phyloP scores from a whole-genome alignment of 2,888 invertebrate genomes.

The Pseudolycoriella hygida region DNA sequence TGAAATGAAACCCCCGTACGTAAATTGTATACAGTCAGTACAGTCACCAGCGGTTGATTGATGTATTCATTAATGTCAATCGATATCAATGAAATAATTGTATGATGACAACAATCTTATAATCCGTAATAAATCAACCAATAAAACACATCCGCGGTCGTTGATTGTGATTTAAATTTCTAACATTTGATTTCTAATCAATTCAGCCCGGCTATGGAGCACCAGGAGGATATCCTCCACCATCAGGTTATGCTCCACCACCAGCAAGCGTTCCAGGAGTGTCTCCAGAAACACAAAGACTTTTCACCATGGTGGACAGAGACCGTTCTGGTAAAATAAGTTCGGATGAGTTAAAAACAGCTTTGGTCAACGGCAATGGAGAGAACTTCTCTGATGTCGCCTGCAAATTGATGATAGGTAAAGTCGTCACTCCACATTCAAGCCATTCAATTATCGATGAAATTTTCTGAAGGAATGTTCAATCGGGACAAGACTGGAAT shows the following conservation, averaged over 20 bases:
- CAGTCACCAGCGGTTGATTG: too few relatives aligned
- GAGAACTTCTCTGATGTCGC: constrained; percentile 65
- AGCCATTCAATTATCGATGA: constrained; percentile 9
- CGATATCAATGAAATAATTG: too few relatives aligned
- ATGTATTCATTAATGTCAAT: too few relatives aligned
- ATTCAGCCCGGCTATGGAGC: background rate
- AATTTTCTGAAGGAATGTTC: constrained; percentile 52
- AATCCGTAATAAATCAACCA: too few relatives aligned
- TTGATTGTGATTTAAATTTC: too few relatives aligned
- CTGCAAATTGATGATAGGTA: constrained; percentile 66
- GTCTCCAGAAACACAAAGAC: constrained; percentile 60
- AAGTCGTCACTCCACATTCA: constrained; percentile 10
- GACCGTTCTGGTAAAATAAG: constrained; percentile 72
- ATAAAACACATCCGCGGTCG: too few relatives aligned
- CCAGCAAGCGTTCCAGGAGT: constrained; percentile 31
- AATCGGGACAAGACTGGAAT: constrained; percentile 70
- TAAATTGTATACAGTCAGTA: too few relatives aligned
- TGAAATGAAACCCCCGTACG: too few relatives aligned
- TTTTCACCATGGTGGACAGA: constrained; percentile 70
- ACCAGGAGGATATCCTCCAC: background rate
- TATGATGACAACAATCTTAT: too few relatives aligned
- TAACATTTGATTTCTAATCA: background rate
- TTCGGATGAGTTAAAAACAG: constrained; percentile 55
- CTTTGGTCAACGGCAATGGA: constrained; percentile 73
- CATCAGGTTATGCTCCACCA: background rate